Base-by-base conservation (phyloP, 2,113 vertebrate genomes). In the Melierax canorus region DNA sequence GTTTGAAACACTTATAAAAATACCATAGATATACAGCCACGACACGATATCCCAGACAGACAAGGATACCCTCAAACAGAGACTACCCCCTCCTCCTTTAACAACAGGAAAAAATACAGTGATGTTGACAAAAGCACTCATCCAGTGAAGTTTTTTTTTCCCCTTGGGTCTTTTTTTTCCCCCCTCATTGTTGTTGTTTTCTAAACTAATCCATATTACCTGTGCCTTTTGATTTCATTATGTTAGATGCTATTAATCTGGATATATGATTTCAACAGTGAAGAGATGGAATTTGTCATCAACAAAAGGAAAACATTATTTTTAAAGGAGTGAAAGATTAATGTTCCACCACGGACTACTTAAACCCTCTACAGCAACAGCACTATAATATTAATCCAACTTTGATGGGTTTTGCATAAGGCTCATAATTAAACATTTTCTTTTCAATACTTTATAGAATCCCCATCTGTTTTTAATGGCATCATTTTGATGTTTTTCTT, bases 381-480 rank as follows among this genome's bases (percentile, higher is more conserved):
- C 94, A 96, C 97, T 96, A 97, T 92, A 95, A 97, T 97, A 98
- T 98, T 98, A 98, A 98, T 98, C 98, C 98, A 97, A 97, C 92
- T 87, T 85, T 98, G 98, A 98, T 98, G 98, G 97, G 97, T 98
- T 98, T 98, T 97, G 97, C 98, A 98, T 98, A 98, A 95, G 92
- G 98, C 48, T 95, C 97, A 98, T 98, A 98, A 98, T 98, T 98
- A 98, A 98, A 98, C 98, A 98, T 98, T 98, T 98, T 98, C 98
- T 98, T 98, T 98, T 98, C 98, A 94, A 97, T 98, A 95, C 97
- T 98, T 98, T 98, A 97, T 97, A 98, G 98, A 98, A 98, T 98
- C 98, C 97, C 97, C 98, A 98, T 98, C 97, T 98, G 98, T 98
- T 98, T 98, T 98, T 98, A 98, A 98, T 98, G 98, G 98, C 98